A percentile compares a stretch with the other conserved stretches of the same genome.
Evolutionary conservation across 2,113 vertebrate species (phyloP).

Genomic region (Heliornis fulica): DNA sequence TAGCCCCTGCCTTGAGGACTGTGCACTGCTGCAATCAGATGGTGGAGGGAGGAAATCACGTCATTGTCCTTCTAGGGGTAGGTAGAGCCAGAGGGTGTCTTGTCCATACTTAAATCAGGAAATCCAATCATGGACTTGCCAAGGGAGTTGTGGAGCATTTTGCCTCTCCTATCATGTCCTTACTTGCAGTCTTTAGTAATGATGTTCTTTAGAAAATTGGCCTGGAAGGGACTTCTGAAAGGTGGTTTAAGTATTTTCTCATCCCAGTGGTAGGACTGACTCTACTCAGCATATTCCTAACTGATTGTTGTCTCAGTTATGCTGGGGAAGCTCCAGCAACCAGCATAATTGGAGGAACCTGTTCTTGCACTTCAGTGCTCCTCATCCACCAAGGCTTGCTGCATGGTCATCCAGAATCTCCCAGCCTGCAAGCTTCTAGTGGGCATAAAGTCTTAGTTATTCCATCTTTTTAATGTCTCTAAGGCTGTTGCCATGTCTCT

Average conservation of each 20-base stretch:
- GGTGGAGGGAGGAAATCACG: not conserved
- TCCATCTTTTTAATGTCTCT: not conserved
- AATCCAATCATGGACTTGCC: not conserved
- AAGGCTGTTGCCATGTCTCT: not conserved
- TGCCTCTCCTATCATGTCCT: not conserved
- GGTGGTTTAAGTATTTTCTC: not conserved
- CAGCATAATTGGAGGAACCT: not conserved
- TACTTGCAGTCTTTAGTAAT: not conserved
- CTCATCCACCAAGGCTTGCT: no score
- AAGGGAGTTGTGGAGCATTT: not conserved
- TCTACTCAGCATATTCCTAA: not conserved
- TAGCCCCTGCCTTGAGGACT: not conserved
- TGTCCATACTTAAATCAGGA: not conserved
- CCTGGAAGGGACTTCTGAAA: not conserved
- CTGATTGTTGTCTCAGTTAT: fast-evolving
- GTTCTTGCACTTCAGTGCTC: not conserved
- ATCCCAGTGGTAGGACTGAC: not conserved
- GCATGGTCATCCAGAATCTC: not conserved
- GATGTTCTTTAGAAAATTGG: not conserved
- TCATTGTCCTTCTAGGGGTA: not conserved
- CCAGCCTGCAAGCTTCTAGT: not conserved
- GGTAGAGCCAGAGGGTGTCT: not conserved
- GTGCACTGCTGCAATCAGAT: no score
- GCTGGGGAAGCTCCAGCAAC: not conserved
- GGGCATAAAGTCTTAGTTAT: not conserved